These are phyloP conservation scores for Mizuhopecten yessoensis DNA, from an alignment of 1,140 invertebrate genomes.

Conservation along the genomic window DNA sequence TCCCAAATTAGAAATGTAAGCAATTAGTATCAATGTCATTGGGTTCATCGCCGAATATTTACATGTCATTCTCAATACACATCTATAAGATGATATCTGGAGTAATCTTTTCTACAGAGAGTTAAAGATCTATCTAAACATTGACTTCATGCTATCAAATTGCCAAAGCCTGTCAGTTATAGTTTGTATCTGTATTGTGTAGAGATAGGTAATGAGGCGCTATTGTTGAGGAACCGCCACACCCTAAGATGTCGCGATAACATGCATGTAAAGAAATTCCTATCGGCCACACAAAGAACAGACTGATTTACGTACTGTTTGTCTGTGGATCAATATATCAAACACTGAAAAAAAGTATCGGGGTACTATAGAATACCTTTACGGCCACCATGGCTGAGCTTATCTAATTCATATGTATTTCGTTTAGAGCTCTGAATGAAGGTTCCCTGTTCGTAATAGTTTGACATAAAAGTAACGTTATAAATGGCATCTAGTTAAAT, in stretches of 20 bases:
- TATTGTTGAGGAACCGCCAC: neutral
- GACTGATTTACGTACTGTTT: neutral
- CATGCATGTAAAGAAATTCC: neutral
- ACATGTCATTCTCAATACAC: no score
- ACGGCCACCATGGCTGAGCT: neutral
- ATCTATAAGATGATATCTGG: neutral
- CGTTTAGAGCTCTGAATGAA: no score
- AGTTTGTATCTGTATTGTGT: neutral
- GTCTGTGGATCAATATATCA: neutral
- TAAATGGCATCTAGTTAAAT: neutral
- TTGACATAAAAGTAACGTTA: neutral
- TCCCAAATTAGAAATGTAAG: neutral
- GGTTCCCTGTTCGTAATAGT: no score
- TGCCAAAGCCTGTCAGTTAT: neutral
- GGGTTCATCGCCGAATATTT: neutral
- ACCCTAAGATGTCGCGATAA: neutral
- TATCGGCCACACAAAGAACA: neutral
- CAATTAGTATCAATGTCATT: neutral
- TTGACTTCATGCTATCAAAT: neutral
- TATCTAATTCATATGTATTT: neutral
- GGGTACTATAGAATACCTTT: neutral
- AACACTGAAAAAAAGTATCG: neutral
- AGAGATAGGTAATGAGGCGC: neutral
- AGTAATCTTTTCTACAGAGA: neutral
- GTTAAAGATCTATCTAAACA: neutral